These are phyloP conservation scores for Hylyphantes graminicola DNA, from an alignment of 1,140 invertebrate species.

Conservation along the genomic window DNA sequence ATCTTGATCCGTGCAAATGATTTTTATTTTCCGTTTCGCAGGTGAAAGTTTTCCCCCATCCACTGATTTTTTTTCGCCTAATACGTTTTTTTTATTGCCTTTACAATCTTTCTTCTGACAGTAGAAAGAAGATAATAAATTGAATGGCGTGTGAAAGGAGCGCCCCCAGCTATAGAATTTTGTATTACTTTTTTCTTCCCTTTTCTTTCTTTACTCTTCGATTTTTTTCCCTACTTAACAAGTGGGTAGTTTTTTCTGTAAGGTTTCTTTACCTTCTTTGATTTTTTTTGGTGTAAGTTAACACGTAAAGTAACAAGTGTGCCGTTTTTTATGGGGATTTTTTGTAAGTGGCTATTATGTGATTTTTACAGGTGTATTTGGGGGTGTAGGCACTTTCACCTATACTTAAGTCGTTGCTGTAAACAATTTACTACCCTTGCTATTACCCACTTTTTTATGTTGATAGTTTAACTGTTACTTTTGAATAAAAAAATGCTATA, in stretches of 20 bases:
- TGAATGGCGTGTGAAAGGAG: slow-evolving; percentile 17
- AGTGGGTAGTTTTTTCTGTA: neutral
- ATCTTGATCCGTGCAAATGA: slow-evolving; percentile 19
- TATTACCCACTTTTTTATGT: no score
- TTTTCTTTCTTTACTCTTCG: slow-evolving; percentile 4
- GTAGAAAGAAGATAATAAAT: neutral
- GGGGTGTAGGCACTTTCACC: no score
- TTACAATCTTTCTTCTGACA: neutral
- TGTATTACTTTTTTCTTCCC: neutral
- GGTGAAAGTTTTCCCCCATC: neutral
- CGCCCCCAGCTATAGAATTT: slow-evolving; percentile 11
- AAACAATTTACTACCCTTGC: no score
- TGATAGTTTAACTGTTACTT: no score
- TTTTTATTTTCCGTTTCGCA: slow-evolving; percentile 4
- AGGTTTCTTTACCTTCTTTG: no score
- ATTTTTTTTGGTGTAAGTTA: no score
- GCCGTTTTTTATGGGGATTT: no score
- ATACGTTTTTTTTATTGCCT: neutral
- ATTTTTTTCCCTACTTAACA: neutral
- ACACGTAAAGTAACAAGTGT: no score
- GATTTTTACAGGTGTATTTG: no score
- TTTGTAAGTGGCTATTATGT: no score
- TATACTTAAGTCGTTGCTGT: no score
- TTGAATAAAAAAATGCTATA: no score
- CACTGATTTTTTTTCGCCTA: neutral